Percentiles rank a stretch among this genome's conserved stretches.
Conservation (phyloP, 2,888 invertebrate species). For the Cremastinae sp. region DNA sequence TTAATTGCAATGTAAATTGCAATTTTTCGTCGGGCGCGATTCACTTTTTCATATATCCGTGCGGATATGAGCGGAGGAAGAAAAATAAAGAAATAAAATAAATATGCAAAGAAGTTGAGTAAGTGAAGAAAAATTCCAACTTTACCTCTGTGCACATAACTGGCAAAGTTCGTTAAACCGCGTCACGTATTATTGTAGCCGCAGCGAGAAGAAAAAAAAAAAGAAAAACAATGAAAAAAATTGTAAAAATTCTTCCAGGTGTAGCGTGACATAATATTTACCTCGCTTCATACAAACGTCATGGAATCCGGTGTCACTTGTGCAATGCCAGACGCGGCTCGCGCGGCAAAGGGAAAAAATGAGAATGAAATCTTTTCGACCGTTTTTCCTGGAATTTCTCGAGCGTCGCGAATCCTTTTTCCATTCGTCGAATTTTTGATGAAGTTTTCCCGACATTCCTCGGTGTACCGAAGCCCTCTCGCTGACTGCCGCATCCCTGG, state of each 20-base stretch:
- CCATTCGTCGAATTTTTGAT: conserved; percentile 10
- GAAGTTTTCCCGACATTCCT: conserved; percentile 26
- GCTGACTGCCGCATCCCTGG: neutral
- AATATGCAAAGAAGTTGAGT: neutral
- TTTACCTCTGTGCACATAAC: neutral
- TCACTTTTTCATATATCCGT: neutral
- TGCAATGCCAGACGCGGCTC: conserved; percentile 30
- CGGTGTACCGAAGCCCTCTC: conserved; percentile 31
- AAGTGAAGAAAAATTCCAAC: conserved; percentile 8
- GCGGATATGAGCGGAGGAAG: neutral
- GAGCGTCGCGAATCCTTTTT: conserved; percentile 39
- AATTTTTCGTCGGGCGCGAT: neutral
- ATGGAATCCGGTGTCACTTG: neutral
- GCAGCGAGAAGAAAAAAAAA: neutral
- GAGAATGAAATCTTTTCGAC: conserved; percentile 20
- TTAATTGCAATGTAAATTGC: conserved; percentile 3
- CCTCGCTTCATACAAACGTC: neutral
- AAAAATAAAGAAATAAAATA: neutral
- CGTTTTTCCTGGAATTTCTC: conserved; percentile 25
- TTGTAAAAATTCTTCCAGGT: neutral
- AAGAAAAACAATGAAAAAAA: neutral
- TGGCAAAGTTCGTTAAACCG: conserved; percentile 41
- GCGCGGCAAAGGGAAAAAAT: conserved; percentile 17
- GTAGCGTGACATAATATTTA: conserved; percentile 20
- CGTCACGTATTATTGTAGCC: conserved; percentile 1